Evolutionary conservation across 2,113 vertebrate species (phyloP).

Genomic region (Pituophis catenifer): DNA sequence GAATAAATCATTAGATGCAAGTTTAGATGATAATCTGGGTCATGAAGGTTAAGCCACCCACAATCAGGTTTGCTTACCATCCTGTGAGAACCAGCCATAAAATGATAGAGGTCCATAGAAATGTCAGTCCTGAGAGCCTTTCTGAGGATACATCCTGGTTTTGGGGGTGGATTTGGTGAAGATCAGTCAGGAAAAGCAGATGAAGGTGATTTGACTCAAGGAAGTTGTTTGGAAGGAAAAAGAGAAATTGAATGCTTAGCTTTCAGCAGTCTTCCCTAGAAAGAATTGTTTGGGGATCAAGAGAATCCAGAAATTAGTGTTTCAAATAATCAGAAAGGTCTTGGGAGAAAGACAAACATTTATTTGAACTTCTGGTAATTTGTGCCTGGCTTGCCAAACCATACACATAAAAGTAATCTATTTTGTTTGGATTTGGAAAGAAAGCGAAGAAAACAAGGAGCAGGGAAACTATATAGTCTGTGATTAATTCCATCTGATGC

Average conservation of each 20-base stretch:
- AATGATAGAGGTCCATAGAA: neutral
- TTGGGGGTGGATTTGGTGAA: neutral
- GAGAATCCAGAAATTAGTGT: neutral
- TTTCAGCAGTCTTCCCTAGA: neutral
- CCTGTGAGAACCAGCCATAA: neutral
- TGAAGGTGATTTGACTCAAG: neutral
- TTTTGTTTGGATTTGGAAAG: neutral
- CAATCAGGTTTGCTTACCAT: neutral
- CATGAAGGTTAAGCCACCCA: neutral
- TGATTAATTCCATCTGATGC: conserved; percentile 5
- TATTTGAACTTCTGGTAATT: neutral
- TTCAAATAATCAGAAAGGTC: neutral
- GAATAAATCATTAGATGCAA: neutral
- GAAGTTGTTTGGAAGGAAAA: neutral
- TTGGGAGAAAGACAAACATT: neutral
- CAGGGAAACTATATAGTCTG: neutral
- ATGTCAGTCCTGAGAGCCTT: neutral
- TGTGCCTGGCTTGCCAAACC: conserved; percentile 1
- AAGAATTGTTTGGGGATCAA: neutral
- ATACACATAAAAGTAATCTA: conserved; percentile 1
- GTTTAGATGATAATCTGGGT: neutral
- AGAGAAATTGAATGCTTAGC: neutral
- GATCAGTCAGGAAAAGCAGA: neutral
- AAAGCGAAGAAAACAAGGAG: neutral
- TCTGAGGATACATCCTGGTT: neutral